phyloP scores from a whole-genome alignment of 1,140 invertebrate species.

The Caenorhabditis remanei region DNA sequence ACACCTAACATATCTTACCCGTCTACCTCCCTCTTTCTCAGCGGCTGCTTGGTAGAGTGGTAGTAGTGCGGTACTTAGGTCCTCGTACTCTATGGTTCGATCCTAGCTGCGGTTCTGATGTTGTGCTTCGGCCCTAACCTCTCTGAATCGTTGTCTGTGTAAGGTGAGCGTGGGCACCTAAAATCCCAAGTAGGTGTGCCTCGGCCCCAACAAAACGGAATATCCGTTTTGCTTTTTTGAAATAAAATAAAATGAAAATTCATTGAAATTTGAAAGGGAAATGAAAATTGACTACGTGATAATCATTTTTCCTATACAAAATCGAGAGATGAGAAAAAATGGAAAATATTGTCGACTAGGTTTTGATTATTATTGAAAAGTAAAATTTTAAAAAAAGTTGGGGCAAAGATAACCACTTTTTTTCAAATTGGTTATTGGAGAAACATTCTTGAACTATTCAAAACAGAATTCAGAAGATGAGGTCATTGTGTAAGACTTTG shows the following conservation, averaged over 20 bases:
- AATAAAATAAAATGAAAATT: no score
- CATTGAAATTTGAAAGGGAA: no score
- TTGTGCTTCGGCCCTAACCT: background rate
- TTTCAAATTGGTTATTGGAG: no score
- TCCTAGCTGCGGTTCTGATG: background rate
- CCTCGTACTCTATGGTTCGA: constrained; percentile 6
- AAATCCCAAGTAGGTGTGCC: constrained; percentile 7
- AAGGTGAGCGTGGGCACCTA: background rate
- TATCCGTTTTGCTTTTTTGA: background rate
- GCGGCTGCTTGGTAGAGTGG: constrained; percentile 5
- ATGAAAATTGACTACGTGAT: no score
- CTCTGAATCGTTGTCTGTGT: background rate
- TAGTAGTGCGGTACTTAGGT: constrained; percentile 20
- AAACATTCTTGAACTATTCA: background rate
- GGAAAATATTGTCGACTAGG: no score
- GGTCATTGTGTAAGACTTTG: background rate
- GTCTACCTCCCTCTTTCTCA: background rate
- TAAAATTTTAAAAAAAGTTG: no score
- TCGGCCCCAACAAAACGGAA: constrained; percentile 4
- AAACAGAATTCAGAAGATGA: background rate
- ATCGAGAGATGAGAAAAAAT: no score
- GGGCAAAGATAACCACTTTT: no score
- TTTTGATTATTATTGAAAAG: no score
- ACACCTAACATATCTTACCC: background rate
- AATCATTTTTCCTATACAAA: no score